Base-by-base conservation (phyloP, 2,797 vertebrate species). In the Passerculus sandwichensis region DNA sequence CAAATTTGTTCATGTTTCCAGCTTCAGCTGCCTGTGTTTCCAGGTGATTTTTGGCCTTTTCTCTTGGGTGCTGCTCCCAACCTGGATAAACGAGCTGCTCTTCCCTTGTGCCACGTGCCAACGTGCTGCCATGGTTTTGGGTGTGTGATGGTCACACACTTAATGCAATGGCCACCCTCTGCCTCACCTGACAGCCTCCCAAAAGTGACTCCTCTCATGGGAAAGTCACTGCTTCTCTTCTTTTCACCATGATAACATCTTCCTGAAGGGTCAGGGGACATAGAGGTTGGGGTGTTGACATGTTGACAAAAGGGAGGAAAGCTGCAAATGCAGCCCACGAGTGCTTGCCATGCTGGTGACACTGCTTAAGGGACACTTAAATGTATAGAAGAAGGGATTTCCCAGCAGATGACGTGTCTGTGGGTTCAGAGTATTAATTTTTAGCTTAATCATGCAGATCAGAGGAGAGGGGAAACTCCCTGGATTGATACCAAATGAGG, bases 1-100 rank as follows among this genome's bases (percentile, higher is more conserved):
- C 74, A 92, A 93, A 95, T 95, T 95, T 92, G 74, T 95, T 89
- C 56, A 70, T 71, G 90, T 92, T 92, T 86, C 73, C 69, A 88
- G 88, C 78, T 48, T 90, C 89, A 62, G 48, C 29, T 71, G 67
- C 76, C 62, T 85, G 54, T 47, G 65, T 86, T 96, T 93, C 53
- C 72, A 71, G 62, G 57, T 81, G 82, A 13, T n/a, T 85, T 92
- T 88, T 42, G 61, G 21, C 44, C 26, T 50, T 47, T 77, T 51
- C 29, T 59, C 25, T 45, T 45, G 44, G 0, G 0, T 51, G 72
- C 12, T 81, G 42, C 32, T 93, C n/a, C 65, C 59, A 11, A 0
- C 12, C 61, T 62, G 51, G 75, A 42, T 30, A 17, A 65, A 65
- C 0, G 3, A 72, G 59, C 44, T 44, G 42, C 38, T 23, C 67